Percentiles rank a stretch among this genome's conserved stretches.
These are phyloP conservation scores for Trissolcus basalis DNA, from an alignment of 1,140 invertebrate species.

Conservation along the genomic window DNA sequence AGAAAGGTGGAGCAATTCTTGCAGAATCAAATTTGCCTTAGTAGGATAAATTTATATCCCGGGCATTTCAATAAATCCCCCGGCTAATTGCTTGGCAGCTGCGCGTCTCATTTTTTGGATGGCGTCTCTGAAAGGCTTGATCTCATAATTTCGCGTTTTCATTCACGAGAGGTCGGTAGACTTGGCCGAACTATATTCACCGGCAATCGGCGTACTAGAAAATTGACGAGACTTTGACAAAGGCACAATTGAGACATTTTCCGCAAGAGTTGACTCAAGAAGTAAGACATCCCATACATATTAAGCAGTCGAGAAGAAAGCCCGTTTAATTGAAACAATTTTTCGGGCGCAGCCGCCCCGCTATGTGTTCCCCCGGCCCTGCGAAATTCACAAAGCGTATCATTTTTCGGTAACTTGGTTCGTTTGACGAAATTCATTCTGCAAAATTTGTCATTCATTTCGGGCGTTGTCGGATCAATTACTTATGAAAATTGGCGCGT, in stretches of 20 bases:
- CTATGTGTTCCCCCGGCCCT: too few species aligned
- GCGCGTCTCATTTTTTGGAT: neutral
- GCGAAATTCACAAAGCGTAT: too few species aligned
- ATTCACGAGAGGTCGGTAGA: constrained; percentile 10
- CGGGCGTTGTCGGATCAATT: constrained; percentile 13
- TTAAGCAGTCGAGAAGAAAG: constrained; percentile 34
- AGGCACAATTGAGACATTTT: constrained; percentile 36
- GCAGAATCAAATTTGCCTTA: too few species aligned
- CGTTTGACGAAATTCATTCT: too few species aligned
- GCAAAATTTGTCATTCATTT: constrained; percentile 13
- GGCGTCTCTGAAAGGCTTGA: constrained; percentile 12
- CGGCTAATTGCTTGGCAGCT: neutral
- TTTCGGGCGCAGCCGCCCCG: too few species aligned
- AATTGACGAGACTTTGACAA: constrained; percentile 31
- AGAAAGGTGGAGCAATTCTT: too few species aligned
- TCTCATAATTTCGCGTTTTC: constrained; percentile 17
- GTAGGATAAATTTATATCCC: constrained; percentile 4
- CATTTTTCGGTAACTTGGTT: too few species aligned
- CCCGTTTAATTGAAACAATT: constrained; percentile 27
- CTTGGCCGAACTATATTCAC: constrained; percentile 1
- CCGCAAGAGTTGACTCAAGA: constrained; percentile 21
- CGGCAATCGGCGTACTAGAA: constrained; percentile 8
- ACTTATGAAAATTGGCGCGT: too few species aligned
- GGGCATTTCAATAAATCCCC: neutral
- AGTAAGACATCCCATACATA: constrained; percentile 33